These are phyloP conservation scores for Ochotona curzoniae DNA, from an alignment of 2,113 vertebrate species.

Conservation along the genomic window DNA sequence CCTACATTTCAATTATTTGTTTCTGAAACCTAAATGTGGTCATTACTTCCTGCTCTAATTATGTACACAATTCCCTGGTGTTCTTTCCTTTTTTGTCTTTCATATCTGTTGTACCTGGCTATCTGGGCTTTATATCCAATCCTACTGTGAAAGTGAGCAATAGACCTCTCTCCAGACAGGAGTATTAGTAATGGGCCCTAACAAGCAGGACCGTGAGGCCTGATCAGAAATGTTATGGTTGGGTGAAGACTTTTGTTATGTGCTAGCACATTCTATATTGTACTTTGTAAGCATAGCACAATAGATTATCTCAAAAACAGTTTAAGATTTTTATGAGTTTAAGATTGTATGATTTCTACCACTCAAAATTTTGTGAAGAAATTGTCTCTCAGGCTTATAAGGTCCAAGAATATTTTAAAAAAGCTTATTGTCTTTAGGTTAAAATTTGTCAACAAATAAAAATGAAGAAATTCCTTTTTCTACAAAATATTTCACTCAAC, in stretches of 20 bases:
- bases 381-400: background rate
- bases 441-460: slow-evolving; percentile 10
- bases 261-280: background rate
- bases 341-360: background rate
- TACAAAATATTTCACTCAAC: background rate
- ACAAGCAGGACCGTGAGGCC: too few species aligned
- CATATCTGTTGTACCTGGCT: background rate
- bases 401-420: background rate
- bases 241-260: background rate
- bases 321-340: background rate
- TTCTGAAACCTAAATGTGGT: background rate
- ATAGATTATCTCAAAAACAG: background rate
- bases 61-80: background rate
- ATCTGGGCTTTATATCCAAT: background rate
- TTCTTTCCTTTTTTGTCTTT: background rate
- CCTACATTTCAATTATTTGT: background rate
- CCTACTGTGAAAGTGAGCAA: background rate
- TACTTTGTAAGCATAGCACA: background rate
- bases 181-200: background rate
- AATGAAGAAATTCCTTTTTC: background rate
- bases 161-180: background rate
- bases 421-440: background rate
- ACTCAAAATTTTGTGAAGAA: background rate
- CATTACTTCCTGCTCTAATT: background rate
- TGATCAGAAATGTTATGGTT: background rate